Evolutionary conservation across 2,797 vertebrate species (phyloP), one percentile per base, ranked within the genome.

Genomic region (Poecilia gillii): DNA sequence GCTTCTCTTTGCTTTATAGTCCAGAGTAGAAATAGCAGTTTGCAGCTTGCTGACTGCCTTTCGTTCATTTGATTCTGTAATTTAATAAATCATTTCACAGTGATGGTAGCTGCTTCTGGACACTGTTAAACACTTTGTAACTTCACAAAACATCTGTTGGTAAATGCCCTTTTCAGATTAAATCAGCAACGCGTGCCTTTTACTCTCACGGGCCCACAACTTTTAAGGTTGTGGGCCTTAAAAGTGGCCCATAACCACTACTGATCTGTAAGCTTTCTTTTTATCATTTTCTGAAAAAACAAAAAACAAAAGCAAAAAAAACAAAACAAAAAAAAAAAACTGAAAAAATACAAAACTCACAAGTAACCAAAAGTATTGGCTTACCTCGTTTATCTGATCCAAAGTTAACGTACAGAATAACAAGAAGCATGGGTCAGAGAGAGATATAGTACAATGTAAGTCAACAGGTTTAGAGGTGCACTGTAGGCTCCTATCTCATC

Each of bases 321-420:
- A 73, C 57, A 39, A 39, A 18, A 11, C 9, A 28, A 47, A 31
- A 72, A n/a, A n/a, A n/a, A 73, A 68, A 84, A 89, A 88, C 68
- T 14, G 20, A 77, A 41, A 47, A n/a, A 43, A 71, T 33, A 33
- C 43, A 78, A 82, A 90, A 89, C 79, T 90, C 73, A 93, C 83
- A 94, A 93, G 92, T 85, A 96, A 95, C 84, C 87, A 94, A 95
- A 95, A 94, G 82, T 89, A 66, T 94, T 79, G 79, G 87, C 96
- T 96, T 96, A 96, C 96, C 96, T 96, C 95, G 76, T 96, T 96
- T 91, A 96, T 96, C 96, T 96, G 95, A 94, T 96, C 96, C 95
- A 95, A 91, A 95, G 95, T 94, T 92, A 96, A 95, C 80, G 92
- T 93, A 95, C 90, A 95, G 94, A 95, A 92, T 93, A 93, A 93